Base-by-base conservation (phyloP, 1,140 invertebrate species). In the Listronotus bonariensis region DNA sequence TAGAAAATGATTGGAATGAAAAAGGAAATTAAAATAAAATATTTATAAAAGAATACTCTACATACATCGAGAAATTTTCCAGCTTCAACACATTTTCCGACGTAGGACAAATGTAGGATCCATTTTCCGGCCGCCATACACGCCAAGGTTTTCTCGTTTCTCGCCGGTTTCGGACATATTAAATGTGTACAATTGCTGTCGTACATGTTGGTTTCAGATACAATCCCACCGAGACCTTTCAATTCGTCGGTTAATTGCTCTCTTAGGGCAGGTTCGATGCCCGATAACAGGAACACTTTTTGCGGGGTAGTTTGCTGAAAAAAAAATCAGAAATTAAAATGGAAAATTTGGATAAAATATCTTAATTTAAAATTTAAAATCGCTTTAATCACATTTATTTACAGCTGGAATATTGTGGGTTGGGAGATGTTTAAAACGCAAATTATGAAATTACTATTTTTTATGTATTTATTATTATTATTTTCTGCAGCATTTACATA, bases 91-190 rank as follows among this genome's bases (percentile, higher is more conserved):
- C 88, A 92, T 45, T 87, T 82, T 11, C 87, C 83, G 8, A 96
- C 79, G 74, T 94, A 96, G 0, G 86, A 85, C 1, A 86, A 84
- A 74, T 93, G 89, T 8, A 96, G 76, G 2, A 96, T 83, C 93
- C 92, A 96, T 74, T 92, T 91, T 20, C 95, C 94, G 0, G 89
- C 83, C 0, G 94, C 93, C 38, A 96, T 86, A 68, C 88, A 88
- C 3, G 88, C 87, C 2, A 96, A 80, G 78, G 91, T 85, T 80
- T 95, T 95, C 81, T 96, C 93, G 76, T 92, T 95, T 67, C 92
- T 85, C 12, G 85, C 82, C 0, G 88, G 88, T 63, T 84, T 86
- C 17, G 86, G 78, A 62, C 90, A 89, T 20, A 97, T 78, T 8
- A 96, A 77, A 79, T 97, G 93, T 0, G 92, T 95, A 45, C 87